Percentiles rank a stretch among this genome's conserved stretches.
These are phyloP conservation scores for Heliconius hewitsoni DNA, from an alignment of 1,140 invertebrate species.

Conservation along the genomic window DNA sequence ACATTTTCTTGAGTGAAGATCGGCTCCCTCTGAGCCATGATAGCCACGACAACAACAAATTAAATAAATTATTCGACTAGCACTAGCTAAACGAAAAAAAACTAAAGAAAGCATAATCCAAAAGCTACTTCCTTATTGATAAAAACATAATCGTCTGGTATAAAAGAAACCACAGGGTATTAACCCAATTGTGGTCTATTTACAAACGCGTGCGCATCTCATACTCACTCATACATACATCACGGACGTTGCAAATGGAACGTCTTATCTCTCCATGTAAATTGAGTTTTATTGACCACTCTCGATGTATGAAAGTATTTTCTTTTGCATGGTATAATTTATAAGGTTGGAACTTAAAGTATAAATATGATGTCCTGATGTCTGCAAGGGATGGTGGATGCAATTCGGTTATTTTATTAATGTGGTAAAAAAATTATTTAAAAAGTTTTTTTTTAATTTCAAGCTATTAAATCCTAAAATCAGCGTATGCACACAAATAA, in stretches of 20 bases:
- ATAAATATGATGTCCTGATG: too few relatives aligned
- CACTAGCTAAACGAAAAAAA: not conserved
- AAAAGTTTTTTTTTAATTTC: too few relatives aligned
- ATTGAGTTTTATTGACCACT: slow-evolving; percentile 32
- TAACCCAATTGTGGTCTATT: slow-evolving; percentile 58
- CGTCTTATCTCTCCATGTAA: slow-evolving; percentile 33
- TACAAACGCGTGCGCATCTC: slow-evolving; percentile 34
- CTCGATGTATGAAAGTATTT: slow-evolving; percentile 2
- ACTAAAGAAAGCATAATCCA: not conserved
- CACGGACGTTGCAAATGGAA: slow-evolving; percentile 41
- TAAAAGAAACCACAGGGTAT: slow-evolving; percentile 46
- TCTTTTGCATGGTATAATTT: not conserved
- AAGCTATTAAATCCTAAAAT: too few relatives aligned
- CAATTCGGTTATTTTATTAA: too few relatives aligned
- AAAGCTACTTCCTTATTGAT: not conserved
- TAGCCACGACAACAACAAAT: too few relatives aligned
- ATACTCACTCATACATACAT: slow-evolving; percentile 33
- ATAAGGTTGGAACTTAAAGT: not conserved
- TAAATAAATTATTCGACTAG: not conserved
- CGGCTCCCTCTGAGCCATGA: too few relatives aligned
- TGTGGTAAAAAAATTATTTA: too few relatives aligned
- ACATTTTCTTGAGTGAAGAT: too few relatives aligned
- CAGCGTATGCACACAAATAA: too few relatives aligned
- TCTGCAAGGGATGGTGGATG: too few relatives aligned
- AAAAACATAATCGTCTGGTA: slow-evolving; percentile 40